Conservation (phyloP, 92 coral and sea anemone genomes). For the Epizoanthus ramosus region DNA sequence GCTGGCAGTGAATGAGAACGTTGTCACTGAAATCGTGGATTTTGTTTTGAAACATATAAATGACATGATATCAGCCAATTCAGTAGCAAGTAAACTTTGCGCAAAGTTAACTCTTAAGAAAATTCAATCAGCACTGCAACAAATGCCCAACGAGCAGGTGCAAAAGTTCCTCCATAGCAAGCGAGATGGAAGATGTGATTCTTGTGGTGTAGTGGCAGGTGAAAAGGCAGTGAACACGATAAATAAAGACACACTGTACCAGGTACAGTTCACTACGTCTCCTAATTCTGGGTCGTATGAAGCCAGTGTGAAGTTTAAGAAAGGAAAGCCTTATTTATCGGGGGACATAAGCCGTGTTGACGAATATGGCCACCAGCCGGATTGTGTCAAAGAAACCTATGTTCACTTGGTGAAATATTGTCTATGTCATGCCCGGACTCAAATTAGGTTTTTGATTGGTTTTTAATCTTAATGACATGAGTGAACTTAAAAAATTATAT, state of each 20-base stretch:
- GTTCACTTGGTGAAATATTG: slow-evolving; percentile 55
- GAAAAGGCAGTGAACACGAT: slow-evolving; percentile 44
- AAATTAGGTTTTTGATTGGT: too few relatives aligned
- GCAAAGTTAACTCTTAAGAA: slow-evolving; percentile 52
- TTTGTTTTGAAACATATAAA: slow-evolving; percentile 60
- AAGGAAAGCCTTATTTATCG: slow-evolving; percentile 46
- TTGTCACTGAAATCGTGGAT: slow-evolving; percentile 52
- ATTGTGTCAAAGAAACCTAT: slow-evolving; percentile 47
- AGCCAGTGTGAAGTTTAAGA: slow-evolving; percentile 55
- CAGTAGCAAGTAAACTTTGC: slow-evolving; percentile 30
- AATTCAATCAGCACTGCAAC: slow-evolving; percentile 49
- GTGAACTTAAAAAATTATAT: too few relatives aligned
- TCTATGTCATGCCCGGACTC: slow-evolving; percentile 18
- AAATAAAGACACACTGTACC: slow-evolving; percentile 47
- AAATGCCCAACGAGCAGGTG: slow-evolving; percentile 59
- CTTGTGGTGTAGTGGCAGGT: slow-evolving; percentile 50
- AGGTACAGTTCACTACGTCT: slow-evolving; percentile 62
- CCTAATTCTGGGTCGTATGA: slow-evolving; percentile 79
- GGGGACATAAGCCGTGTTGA: slow-evolving; percentile 71
- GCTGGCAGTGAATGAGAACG: slow-evolving; percentile 40
- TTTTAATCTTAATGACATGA: too few relatives aligned
- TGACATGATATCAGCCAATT: not conserved
- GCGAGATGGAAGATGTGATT: slow-evolving; percentile 49
- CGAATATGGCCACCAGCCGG: slow-evolving; percentile 62
- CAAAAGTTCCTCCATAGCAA: slow-evolving; percentile 41